Evolutionary conservation across 1,140 invertebrate genomes (phyloP).

Genomic region (Euborellia annulipes): DNA sequence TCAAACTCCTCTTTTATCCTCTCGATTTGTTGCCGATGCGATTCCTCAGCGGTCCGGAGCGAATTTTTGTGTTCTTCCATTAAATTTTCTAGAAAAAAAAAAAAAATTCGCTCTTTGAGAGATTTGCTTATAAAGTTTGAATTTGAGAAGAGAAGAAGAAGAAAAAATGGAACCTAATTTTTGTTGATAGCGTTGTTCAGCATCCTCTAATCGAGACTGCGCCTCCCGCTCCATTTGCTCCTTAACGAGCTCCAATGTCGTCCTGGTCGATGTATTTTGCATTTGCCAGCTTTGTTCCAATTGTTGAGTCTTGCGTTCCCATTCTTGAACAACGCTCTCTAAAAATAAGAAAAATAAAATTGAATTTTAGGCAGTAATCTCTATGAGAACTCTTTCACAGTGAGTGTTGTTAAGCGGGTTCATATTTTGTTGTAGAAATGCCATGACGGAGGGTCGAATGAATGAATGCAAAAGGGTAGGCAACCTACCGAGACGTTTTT

Average conservation of each 20-base stretch:
- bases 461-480: too few relatives aligned
- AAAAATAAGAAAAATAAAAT: too few relatives aligned
- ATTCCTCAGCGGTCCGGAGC: neutral
- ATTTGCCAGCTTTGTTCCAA: slow-evolving; percentile 25
- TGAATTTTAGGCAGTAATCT: too few relatives aligned
- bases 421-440: too few relatives aligned
- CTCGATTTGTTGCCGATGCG: neutral
- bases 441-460: too few relatives aligned
- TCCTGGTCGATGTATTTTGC: slow-evolving; percentile 24
- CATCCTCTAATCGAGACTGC: slow-evolving; percentile 24
- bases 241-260: slow-evolving; percentile 29
- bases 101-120: too few relatives aligned
- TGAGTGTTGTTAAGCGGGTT: too few relatives aligned
- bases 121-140: too few relatives aligned
- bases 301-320: slow-evolving; percentile 24
- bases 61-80: neutral
- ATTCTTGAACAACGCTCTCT: slow-evolving; percentile 22
- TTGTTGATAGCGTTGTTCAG: slow-evolving; percentile 26
- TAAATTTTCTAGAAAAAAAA: too few relatives aligned
- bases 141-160: too few relatives aligned
- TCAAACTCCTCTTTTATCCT: neutral
- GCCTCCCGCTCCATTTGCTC: slow-evolving; percentile 31
- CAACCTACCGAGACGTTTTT: slow-evolving; percentile 38
- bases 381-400: too few relatives aligned
- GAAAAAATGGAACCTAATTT: too few relatives aligned